Evolutionary conservation across 2,113 vertebrate genomes (phyloP).

Genomic region (Pterocles gutturalis): DNA sequence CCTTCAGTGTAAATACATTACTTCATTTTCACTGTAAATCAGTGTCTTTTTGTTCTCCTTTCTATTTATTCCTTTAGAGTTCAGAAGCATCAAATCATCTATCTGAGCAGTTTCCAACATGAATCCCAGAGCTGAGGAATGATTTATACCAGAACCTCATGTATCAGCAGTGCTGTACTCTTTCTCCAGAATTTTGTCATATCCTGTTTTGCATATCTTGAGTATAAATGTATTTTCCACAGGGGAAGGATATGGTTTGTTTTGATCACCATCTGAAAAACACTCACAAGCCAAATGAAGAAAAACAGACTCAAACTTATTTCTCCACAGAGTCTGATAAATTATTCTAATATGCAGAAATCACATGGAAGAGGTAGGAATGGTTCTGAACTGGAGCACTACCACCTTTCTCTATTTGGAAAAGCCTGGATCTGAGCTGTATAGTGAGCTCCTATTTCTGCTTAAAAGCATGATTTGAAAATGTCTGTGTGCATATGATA

Average conservation of each 20-base stretch:
- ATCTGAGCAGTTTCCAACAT: constrained; percentile 42
- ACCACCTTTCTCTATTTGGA: neutral
- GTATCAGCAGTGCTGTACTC: constrained; percentile 41
- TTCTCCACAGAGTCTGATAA: constrained; percentile 27
- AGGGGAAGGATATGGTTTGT: constrained; percentile 39
- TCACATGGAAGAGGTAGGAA: neutral
- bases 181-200: constrained; percentile 65
- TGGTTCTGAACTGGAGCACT: neutral
- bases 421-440: neutral
- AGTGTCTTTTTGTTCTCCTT: constrained; percentile 36
- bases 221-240: constrained; percentile 73
- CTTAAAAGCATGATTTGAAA: neutral
- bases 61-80: constrained; percentile 16
- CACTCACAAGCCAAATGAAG: constrained; percentile 46
- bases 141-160: constrained; percentile 69
- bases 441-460: neutral
- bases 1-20: constrained; percentile 4
- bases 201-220: constrained; percentile 71
- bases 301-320: constrained; percentile 55
- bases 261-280: constrained; percentile 62
- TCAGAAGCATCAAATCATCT: constrained; percentile 49
- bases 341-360: constrained; percentile 11
- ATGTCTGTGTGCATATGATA: neutral
- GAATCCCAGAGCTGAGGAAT: constrained; percentile 46
- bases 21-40: constrained; percentile 46